phyloP scores from a whole-genome alignment of 2,797 vertebrate species.

The Catharus ustulatus region DNA sequence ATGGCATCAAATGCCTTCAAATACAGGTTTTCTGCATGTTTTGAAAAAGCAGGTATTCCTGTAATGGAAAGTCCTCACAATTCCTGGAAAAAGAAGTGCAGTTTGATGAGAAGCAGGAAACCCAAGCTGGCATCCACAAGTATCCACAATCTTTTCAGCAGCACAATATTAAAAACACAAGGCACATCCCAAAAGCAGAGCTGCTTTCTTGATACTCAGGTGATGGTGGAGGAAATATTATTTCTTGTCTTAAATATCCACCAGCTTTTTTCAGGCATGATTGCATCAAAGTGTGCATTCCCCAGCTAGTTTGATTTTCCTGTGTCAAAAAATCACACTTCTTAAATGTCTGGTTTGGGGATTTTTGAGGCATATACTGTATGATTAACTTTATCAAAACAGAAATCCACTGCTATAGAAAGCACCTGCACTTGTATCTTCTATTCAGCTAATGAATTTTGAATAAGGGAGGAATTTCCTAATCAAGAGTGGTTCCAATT shows the following conservation, averaged over 20 bases:
- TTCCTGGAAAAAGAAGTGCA: not conserved
- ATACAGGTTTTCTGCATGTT: not conserved
- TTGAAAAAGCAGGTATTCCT: not conserved
- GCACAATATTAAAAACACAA: not conserved
- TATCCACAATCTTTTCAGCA: not conserved
- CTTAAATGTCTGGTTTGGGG: not conserved
- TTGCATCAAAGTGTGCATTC: not conserved
- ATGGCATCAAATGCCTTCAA: not conserved
- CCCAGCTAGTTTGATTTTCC: not conserved
- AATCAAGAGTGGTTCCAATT: not conserved
- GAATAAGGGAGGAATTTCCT: not conserved
- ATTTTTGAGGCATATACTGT: not conserved
- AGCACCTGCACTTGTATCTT: not conserved
- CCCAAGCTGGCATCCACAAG: not conserved
- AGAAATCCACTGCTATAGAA: not conserved
- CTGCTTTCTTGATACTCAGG: not conserved
- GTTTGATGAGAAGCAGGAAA: not conserved
- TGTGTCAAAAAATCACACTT: not conserved
- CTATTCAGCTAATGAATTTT: not conserved
- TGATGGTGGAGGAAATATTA: not conserved
- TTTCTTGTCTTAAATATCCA: not conserved
- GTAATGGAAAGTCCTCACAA: not conserved
- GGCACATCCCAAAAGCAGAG: not conserved
- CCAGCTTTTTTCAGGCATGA: not conserved
- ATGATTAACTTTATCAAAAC: not conserved